phyloP scores from a whole-genome alignment of 37 sponge, comb jelly and placozoan genomes.

The Beroe ovata region DNA sequence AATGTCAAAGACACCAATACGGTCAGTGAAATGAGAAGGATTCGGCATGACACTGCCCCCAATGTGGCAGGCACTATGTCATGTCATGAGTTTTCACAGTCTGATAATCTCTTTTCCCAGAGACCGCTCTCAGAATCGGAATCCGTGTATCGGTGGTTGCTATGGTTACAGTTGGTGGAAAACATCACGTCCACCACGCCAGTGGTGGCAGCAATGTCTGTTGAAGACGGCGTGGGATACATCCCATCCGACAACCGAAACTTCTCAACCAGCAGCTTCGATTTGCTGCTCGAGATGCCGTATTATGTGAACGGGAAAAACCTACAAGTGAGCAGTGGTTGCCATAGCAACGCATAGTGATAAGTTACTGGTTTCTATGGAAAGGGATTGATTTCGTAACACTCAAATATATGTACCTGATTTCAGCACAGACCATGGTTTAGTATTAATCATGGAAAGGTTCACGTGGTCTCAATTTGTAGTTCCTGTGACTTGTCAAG shows the following conservation, averaged over 20 bases:
- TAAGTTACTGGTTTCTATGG: too few relatives aligned
- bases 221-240: not conserved
- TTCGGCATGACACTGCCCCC: too few relatives aligned
- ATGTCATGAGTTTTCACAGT: too few relatives aligned
- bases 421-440: not conserved
- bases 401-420: too few relatives aligned
- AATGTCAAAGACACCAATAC: not conserved
- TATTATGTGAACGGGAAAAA: not conserved
- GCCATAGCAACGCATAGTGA: too few relatives aligned
- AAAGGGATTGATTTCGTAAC: too few relatives aligned
- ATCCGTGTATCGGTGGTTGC: not conserved
- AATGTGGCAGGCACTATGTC: too few relatives aligned
- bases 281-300: not conserved
- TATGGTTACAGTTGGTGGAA: slow-evolving; percentile 17
- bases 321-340: not conserved
- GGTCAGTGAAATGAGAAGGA: too few relatives aligned
- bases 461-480: slow-evolving; percentile 39
- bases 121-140: not conserved
- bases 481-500: slow-evolving; percentile 13
- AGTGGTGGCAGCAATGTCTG: not conserved
- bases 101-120: not conserved
- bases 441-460: slow-evolving; percentile 32
- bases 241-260: too few relatives aligned
- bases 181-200: slow-evolving; percentile 16
- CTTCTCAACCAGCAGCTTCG: not conserved